A percentile compares a stretch with the other conserved stretches of the same genome.
phyloP scores from a whole-genome alignment of 2,113 vertebrate species.

The human region DNA sequence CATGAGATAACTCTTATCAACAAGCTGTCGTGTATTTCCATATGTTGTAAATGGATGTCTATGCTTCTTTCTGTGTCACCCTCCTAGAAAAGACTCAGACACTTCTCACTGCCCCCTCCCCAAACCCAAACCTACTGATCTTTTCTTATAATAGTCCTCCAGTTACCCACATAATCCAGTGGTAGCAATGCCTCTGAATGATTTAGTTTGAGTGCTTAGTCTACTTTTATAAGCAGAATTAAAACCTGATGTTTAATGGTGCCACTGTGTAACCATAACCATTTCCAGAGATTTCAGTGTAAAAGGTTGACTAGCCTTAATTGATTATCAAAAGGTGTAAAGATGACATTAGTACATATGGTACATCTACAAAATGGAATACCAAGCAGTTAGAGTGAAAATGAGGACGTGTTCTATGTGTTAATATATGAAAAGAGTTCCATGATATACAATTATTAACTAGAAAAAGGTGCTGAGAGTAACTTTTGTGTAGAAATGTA shows the following conservation, averaged over 20 bases:
- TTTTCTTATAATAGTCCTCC: not conserved
- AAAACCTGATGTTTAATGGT: not conserved
- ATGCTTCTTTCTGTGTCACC: not conserved
- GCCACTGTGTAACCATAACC: not conserved
- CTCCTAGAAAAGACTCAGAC: not conserved
- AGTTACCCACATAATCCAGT: not conserved
- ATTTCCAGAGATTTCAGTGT: not conserved
- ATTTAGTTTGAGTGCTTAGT: not conserved
- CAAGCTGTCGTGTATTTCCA: not conserved
- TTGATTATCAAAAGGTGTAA: not conserved
- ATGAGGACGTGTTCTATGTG: not conserved
- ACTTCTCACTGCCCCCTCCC: not conserved
- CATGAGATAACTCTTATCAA: not conserved
- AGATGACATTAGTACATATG: not conserved
- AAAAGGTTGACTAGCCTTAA: not conserved
- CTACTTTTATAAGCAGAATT: not conserved
- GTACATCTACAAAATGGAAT: not conserved
- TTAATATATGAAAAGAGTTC: not conserved
- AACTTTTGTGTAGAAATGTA: not conserved
- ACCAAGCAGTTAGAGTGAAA: not conserved
- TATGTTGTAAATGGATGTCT: not conserved
- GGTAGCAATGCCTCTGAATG: not conserved
- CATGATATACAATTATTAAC: not conserved
- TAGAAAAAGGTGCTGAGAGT: not conserved
- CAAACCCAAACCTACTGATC: not conserved